These are phyloP conservation scores for Biston stratarius DNA, from an alignment of 2,888 invertebrate species.

Conservation along the genomic window DNA sequence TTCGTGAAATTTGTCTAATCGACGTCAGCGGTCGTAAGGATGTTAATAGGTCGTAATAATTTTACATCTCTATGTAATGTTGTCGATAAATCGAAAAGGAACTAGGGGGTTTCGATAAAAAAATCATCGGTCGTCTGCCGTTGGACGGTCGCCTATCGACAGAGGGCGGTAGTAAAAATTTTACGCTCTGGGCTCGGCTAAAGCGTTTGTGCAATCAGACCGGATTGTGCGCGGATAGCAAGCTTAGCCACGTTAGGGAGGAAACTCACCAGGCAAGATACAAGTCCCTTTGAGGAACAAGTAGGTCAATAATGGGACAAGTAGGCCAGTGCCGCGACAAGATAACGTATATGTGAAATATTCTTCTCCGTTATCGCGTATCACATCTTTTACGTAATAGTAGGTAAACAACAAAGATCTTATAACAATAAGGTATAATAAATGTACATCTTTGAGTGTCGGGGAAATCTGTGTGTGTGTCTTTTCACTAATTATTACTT, in stretches of 20 bases:
- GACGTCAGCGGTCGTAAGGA: conserved; percentile 42
- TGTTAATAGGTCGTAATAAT: conserved; percentile 42
- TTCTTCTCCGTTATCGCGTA: conserved; percentile 11
- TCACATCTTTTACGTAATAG: conserved; percentile 3
- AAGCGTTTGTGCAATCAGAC: conserved; percentile 80
- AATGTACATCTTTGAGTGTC: too few species aligned
- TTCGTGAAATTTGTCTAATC: conserved; percentile 39
- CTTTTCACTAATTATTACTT: too few species aligned
- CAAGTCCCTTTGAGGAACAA: conserved; percentile 9
- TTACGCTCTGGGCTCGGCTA: conserved; percentile 66
- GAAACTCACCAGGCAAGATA: conserved; percentile 19
- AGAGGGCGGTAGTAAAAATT: conserved; percentile 68
- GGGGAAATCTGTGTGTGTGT: too few species aligned
- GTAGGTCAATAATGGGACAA: conserved; percentile 26
- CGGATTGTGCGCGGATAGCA: conserved; percentile 73
- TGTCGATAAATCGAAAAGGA: conserved; percentile 43
- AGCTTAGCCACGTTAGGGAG: conserved; percentile 67
- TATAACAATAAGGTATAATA: background rate
- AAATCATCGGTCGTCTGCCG: conserved; percentile 50
- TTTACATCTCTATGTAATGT: conserved; percentile 41
- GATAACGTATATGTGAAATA: conserved; percentile 17
- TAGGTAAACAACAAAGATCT: background rate
- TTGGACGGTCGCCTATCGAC: conserved; percentile 54
- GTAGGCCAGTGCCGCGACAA: conserved; percentile 12
- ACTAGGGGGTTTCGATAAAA: conserved; percentile 47